phyloP scores from a whole-genome alignment of 37 sponge, comb jelly and placozoan genomes.

The Diacarnus erythraeanus region DNA sequence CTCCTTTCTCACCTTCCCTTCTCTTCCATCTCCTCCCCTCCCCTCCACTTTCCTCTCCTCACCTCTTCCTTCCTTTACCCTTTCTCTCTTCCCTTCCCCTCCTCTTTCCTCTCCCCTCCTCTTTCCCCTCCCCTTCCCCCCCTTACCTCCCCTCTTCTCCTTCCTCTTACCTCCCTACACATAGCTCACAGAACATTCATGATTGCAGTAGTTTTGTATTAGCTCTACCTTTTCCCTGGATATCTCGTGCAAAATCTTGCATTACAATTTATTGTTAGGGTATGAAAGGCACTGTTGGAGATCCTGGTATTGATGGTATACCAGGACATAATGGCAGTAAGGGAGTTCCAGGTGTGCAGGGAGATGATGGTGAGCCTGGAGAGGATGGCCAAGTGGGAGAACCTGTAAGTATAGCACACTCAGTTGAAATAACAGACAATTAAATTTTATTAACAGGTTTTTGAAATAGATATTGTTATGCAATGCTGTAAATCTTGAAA shows the following conservation, averaged over 20 bases:
- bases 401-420: background rate
- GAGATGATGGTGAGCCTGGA: background rate
- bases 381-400: background rate
- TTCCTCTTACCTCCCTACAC: background rate
- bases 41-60: constrained; percentile 2
- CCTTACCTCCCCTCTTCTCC: background rate
- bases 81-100: background rate
- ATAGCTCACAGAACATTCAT: background rate
- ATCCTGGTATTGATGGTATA: background rate
- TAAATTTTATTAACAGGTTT: too few relatives aligned
- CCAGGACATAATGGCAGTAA: background rate
- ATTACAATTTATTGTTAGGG: too few relatives aligned
- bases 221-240: background rate
- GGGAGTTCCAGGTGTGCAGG: background rate
- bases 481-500: too few relatives aligned
- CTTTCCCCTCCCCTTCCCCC: background rate
- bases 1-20: background rate
- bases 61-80: background rate
- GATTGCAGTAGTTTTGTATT: background rate
- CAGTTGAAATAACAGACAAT: too few relatives aligned
- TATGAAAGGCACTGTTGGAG: background rate
- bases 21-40: background rate
- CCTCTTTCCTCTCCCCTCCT: background rate
- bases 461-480: too few relatives aligned
- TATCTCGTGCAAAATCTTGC: too few relatives aligned